Evolutionary conservation across 2,113 vertebrate species (phyloP), one percentile per base, ranked within the genome.

Genomic region (Sclerurus mexicanus): DNA sequence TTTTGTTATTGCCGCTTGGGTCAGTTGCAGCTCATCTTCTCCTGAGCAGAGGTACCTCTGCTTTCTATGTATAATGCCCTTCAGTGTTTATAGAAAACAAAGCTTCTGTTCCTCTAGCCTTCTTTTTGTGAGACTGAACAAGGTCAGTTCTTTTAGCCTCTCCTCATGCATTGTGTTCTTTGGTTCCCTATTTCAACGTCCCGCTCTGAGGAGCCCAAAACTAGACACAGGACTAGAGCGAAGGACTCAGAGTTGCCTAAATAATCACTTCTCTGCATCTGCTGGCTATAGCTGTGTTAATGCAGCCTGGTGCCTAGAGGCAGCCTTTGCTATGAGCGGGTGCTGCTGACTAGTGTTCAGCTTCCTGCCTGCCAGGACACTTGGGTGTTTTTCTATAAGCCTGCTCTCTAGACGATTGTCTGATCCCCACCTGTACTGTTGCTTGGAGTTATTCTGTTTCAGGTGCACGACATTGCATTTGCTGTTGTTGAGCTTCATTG

Each of bases 291-390:
- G 4, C 14, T 81, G 12, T 53, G 12, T 58, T 66, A 40, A 7
- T 25, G 4, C 14, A 73, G 23, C 35, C 46, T 20, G 22, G 10
- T 37, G 37, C 4, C 3, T 30, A 17, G 19, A 23, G 30, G 19
- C 46, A 2, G 0, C 2, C 35, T 62, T 58, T 82, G 56, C 47
- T 55, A 1, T 2, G 8, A 91, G 60, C 0, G 0, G 39, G 25
- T 63, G 53, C 37, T 77, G 30, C 67, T 94, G n/a, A 6, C 18
- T 72, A 20, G 14, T 31, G 14, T 52, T 71, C n/a, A 40, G 33
- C 50, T 73, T 77, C 14, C 23, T 2, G 3, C 30, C 55, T 71
- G 9, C 33, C n/a, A 42, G 40, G 31, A 33, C 12, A 7, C 19
- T 35, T n/a, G 3, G 2, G 5, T 83, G 14, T 30, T 74, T 93